Evolutionary conservation across 2,797 vertebrate genomes (phyloP).

Genomic region (Malacoctenus gilli): DNA sequence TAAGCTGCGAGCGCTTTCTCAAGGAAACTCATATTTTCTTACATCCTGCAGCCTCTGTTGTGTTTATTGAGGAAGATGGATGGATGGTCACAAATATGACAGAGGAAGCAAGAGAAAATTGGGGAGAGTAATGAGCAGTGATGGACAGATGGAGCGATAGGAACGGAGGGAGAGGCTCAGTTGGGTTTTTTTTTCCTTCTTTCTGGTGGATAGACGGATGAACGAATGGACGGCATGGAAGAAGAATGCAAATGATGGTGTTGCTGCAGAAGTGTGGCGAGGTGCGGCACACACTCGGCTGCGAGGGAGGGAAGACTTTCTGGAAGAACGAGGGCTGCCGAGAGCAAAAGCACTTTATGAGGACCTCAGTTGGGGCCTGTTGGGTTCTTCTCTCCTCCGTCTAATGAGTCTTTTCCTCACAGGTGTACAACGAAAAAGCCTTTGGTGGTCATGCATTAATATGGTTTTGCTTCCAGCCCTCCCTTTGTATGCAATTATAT

Average conservation of each 20-base stretch:
- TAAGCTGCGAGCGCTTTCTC: slow-evolving; percentile 13
- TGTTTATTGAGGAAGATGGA: slow-evolving; percentile 61
- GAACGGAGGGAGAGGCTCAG: slow-evolving; percentile 40
- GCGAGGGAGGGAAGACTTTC: slow-evolving; percentile 36
- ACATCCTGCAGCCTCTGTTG: slow-evolving; percentile 42
- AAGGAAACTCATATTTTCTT: slow-evolving; percentile 42
- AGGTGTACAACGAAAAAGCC: slow-evolving; percentile 49
- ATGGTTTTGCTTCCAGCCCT: slow-evolving; percentile 22
- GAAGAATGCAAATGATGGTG: slow-evolving; percentile 55
- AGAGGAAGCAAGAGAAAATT: slow-evolving; percentile 52
- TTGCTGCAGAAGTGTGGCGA: slow-evolving; percentile 39
- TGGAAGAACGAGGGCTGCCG: slow-evolving; percentile 17
- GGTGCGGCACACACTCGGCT: slow-evolving; percentile 11
- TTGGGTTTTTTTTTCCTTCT: no score
- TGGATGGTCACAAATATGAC: slow-evolving; percentile 57
- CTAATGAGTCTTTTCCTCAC: slow-evolving; percentile 45
- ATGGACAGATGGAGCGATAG: slow-evolving; percentile 66
- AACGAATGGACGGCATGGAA: slow-evolving; percentile 27
- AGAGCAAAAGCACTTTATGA: slow-evolving; percentile 9
- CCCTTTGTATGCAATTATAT: slow-evolving; percentile 45
- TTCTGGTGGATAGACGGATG: slow-evolving; percentile 50
- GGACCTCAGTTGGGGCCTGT: slow-evolving; percentile 27
- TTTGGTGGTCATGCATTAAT: slow-evolving; percentile 24
- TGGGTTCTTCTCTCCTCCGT: slow-evolving; percentile 24
- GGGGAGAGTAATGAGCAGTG: slow-evolving; percentile 62